Conservation (phyloP, 2,888 invertebrate species). For the Dasypogon diadema region DNA sequence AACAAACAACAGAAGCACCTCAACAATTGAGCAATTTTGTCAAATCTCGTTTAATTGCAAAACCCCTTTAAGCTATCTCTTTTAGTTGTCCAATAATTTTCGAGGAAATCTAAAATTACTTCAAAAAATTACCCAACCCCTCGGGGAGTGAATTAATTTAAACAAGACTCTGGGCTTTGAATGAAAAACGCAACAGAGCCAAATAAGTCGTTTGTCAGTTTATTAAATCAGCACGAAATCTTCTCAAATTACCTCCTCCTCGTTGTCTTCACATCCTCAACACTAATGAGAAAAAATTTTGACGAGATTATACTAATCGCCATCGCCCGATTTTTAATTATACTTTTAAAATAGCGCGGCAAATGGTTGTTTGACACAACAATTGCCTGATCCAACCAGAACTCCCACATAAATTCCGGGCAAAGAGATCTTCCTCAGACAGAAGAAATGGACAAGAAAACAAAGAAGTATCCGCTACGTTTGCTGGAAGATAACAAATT, state of each 20-base stretch:
- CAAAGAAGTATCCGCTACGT: constrained; percentile 17
- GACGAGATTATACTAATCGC: constrained; percentile 17
- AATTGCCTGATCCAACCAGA: not conserved
- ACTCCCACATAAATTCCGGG: constrained; percentile 24
- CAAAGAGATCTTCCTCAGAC: not conserved
- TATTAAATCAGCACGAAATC: constrained; percentile 3
- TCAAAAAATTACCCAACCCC: not conserved
- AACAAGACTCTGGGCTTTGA: not conserved
- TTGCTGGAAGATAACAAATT: constrained; percentile 4
- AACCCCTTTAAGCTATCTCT: too few relatives aligned
- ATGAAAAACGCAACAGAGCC: not conserved
- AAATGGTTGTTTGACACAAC: not conserved
- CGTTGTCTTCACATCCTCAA: not conserved
- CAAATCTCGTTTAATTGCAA: too few relatives aligned
- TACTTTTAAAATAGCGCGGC: not conserved
- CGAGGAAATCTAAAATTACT: too few relatives aligned
- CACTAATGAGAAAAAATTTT: not conserved
- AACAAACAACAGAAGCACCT: too few relatives aligned
- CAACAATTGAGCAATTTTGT: constrained; percentile 9
- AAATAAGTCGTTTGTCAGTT: not conserved
- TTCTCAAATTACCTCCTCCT: not conserved
- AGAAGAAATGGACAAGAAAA: not conserved
- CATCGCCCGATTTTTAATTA: not conserved
- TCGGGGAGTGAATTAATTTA: constrained; percentile 11
- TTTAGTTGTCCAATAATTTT: not conserved